Evolutionary conservation across 2,113 vertebrate species (phyloP), one percentile per base, ranked within the genome.

Genomic region (crab-eating macaque (Macaca fascicularis)): DNA sequence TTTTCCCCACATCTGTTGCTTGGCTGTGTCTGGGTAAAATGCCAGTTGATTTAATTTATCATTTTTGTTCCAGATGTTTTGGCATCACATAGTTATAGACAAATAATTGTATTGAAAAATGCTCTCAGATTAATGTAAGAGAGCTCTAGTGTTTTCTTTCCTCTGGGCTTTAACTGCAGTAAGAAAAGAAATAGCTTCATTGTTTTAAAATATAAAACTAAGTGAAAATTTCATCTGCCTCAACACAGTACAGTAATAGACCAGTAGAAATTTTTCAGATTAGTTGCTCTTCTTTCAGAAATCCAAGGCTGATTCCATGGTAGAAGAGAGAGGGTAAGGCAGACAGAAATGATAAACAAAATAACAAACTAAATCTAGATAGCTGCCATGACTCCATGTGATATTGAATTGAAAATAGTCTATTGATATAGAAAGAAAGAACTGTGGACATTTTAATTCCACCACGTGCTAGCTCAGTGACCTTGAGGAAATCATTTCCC

Each of bases 21-120:
- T 74, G 35, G 40, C 20, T 87, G 9, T 69, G 3, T 90, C n/a
- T 38, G n/a, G 16, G 20, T 83, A 89, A 93, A 96, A 90, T 76
- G n/a, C 2, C 81, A 85, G 40, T 48, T 85, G 38, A 91, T 85
- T 93, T 55, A 81, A 74, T 45, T 91, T 94, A 87, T 94, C 94
- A 78, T 38, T 81, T 81, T 90, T 19, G 32, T 92, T 72, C 81
- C 84, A 97, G 92, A 95, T 95, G 38, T 88, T 96, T 94, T 84
- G 35, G 35, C 20, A 88, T 84, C 70, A 40, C 11, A 61, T 72
- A 75, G 84, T 40, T 75, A 94, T 1, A 86, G 40, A 45, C 22
- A 7, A 40, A 43, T 11, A 88, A 92, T 61, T 80, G 38, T 64
- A 61, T 38, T 61, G 45, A 79, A 96, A 75, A 94, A 83, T 70